Percentiles rank a stretch among this genome's conserved stretches.
phyloP scores from a whole-genome alignment of 2,888 invertebrate species.

The Amphipyra tragopoginis region DNA sequence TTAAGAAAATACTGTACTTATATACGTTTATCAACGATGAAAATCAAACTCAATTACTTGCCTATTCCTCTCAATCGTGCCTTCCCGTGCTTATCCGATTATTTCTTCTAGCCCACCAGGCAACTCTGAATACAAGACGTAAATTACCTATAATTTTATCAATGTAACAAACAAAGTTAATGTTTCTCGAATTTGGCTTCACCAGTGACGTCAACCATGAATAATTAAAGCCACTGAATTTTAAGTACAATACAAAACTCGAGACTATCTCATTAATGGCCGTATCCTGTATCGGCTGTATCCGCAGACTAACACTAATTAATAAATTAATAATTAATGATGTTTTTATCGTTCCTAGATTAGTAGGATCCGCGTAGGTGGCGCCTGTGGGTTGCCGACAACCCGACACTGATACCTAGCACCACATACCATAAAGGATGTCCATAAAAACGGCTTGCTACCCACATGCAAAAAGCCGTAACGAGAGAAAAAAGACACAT shows the following conservation, averaged over 20 bases:
- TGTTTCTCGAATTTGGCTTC: too few relatives aligned
- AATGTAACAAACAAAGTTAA: too few relatives aligned
- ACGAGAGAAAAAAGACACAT: not conserved
- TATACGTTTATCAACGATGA: too few relatives aligned
- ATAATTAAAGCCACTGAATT: not conserved
- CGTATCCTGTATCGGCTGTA: not conserved
- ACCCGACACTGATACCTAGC: not conserved
- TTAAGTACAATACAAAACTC: not conserved
- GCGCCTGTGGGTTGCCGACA: conserved; percentile 28
- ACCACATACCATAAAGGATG: conserved; percentile 17
- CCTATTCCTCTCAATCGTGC: too few relatives aligned
- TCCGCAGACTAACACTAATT: conserved; percentile 1
- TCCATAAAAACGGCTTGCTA: conserved; percentile 19
- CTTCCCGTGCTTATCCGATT: too few relatives aligned
- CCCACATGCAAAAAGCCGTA: conserved; percentile 21
- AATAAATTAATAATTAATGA: conserved; percentile 12
- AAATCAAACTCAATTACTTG: too few relatives aligned
- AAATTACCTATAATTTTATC: too few relatives aligned
- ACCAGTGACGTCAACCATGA: too few relatives aligned
- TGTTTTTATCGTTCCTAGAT: conserved; percentile 35
- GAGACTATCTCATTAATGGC: not conserved
- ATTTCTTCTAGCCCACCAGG: too few relatives aligned
- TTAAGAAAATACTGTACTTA: too few relatives aligned
- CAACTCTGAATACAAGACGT: too few relatives aligned
- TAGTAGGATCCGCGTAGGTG: conserved; percentile 34